A percentile compares a stretch with the other conserved stretches of the same genome.
Evolutionary conservation across 2,797 vertebrate genomes (phyloP).

Genomic region (Poeciliopsis gracilis): DNA sequence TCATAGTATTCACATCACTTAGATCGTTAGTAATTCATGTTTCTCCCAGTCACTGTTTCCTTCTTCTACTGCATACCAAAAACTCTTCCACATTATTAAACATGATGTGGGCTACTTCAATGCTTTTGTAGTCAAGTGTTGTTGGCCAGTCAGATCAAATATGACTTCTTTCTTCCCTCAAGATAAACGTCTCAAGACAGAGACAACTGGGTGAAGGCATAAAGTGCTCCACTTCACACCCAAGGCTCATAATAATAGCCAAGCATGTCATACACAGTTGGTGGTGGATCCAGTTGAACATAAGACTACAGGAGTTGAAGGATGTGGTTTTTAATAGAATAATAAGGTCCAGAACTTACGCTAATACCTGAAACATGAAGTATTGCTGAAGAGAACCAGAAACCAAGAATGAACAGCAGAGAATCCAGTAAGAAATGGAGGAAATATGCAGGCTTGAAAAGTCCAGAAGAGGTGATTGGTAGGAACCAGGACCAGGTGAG

Average conservation of each 20-base stretch:
- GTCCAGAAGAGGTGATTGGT: neutral
- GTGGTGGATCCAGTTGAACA: neutral
- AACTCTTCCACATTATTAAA: neutral
- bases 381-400: neutral
- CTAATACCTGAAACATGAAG: neutral
- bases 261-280: neutral
- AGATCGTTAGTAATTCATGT: neutral
- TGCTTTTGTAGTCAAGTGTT: neutral
- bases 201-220: neutral
- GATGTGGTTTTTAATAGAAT: neutral
- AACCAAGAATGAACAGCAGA: neutral
- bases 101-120: neutral
- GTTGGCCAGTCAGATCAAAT: neutral
- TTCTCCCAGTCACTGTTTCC: neutral
- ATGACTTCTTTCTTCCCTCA: neutral
- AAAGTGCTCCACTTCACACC: neutral
- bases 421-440: neutral
- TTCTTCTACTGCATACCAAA: neutral
- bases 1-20: neutral
- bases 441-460: neutral
- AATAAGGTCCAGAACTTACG: neutral
- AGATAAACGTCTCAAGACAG: neutral
- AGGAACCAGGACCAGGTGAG: neutral
- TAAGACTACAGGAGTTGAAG: neutral
- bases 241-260: neutral